Conservation (phyloP, 2,113 vertebrate genomes). For the zebrafish (Danio rerio) region DNA sequence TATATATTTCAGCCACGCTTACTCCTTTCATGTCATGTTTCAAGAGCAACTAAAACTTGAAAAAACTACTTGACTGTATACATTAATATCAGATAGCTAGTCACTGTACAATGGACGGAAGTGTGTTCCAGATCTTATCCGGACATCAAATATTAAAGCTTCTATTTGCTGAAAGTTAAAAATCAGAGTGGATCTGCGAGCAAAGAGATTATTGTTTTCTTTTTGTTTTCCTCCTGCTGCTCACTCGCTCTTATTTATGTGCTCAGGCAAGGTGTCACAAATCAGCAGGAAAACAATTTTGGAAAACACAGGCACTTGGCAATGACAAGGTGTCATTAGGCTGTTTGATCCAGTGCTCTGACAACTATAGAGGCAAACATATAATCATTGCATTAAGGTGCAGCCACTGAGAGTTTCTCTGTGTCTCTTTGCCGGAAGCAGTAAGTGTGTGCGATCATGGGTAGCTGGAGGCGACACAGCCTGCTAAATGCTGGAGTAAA, state of each 20-base stretch:
- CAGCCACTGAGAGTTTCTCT: slow-evolving; percentile 72
- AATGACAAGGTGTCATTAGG: slow-evolving; percentile 97
- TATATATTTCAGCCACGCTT: no score
- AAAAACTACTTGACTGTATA: no score
- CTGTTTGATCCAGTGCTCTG: slow-evolving; percentile 89
- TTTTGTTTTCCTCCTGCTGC: slow-evolving; percentile 64
- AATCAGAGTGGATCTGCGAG: slow-evolving; percentile 21
- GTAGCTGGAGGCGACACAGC: slow-evolving; percentile 21
- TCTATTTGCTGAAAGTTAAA: slow-evolving; percentile 54
- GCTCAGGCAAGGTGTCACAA: slow-evolving; percentile 83
- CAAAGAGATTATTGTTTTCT: slow-evolving; percentile 63
- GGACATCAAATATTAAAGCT: slow-evolving; percentile 60
- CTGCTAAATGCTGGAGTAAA: slow-evolving; percentile 27
- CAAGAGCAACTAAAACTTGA: no score
- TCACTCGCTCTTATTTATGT: slow-evolving; percentile 18
- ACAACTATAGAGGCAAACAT: slow-evolving; percentile 93
- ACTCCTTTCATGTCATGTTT: no score
- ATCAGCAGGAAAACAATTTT: slow-evolving; percentile 87
- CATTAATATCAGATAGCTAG: neutral
- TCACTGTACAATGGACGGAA: slow-evolving; percentile 44
- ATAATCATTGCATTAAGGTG: slow-evolving; percentile 98
- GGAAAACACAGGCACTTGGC: slow-evolving; percentile 85
- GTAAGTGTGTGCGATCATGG: slow-evolving; percentile 29
- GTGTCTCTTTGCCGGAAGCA: slow-evolving; percentile 23
- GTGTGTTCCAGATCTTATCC: slow-evolving; percentile 41